These are phyloP conservation scores for Matsumyia berberina DNA, from an alignment of 2,888 invertebrate genomes.

Conservation along the genomic window DNA sequence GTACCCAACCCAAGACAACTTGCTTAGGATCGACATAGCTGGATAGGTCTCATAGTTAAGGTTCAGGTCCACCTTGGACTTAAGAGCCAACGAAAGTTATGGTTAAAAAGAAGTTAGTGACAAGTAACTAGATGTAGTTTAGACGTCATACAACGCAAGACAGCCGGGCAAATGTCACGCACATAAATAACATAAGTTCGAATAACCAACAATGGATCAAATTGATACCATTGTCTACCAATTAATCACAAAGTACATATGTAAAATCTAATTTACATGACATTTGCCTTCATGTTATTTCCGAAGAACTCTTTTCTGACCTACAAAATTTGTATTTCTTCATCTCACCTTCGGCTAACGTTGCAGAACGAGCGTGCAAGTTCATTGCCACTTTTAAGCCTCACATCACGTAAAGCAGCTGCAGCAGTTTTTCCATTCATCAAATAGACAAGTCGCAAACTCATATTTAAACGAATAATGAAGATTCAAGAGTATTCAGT, in stretches of 20 bases:
- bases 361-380: slow-evolving; percentile 38
- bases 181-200: too few relatives aligned
- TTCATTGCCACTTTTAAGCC: slow-evolving; percentile 28
- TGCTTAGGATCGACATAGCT: too few relatives aligned
- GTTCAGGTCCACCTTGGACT: too few relatives aligned
- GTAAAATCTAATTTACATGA: neutral
- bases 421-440: slow-evolving; percentile 33
- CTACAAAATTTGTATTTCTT: slow-evolving; percentile 42
- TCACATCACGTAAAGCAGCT: slow-evolving; percentile 59
- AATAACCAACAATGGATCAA: neutral
- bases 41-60: too few relatives aligned
- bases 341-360: slow-evolving; percentile 46
- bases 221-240: neutral
- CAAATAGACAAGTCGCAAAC: slow-evolving; percentile 17
- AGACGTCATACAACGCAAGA: too few relatives aligned
- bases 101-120: too few relatives aligned
- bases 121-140: too few relatives aligned
- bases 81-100: too few relatives aligned
- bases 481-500: slow-evolving; percentile 43
- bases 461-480: slow-evolving; percentile 64
- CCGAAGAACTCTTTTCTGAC: slow-evolving; percentile 10
- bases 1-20: too few relatives aligned
- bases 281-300: slow-evolving; percentile 1
- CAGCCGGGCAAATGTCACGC: too few relatives aligned
- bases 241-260: slow-evolving; percentile 9